Evolutionary conservation across 2,113 vertebrate species (phyloP), one percentile per base, ranked within the genome.

Genomic region (Dinomys branickii): DNA sequence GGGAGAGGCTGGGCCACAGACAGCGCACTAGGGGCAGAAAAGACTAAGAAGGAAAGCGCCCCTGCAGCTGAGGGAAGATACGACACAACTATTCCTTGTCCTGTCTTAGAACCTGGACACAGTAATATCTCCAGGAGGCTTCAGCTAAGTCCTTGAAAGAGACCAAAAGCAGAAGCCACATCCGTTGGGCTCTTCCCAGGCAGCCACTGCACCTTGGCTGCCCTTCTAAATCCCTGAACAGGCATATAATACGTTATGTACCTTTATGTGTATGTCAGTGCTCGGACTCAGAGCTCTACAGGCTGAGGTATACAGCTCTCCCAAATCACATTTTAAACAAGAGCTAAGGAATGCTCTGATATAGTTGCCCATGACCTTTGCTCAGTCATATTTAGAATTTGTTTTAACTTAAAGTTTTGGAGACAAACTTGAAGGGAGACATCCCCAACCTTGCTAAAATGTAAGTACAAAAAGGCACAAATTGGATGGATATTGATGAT

Each of bases 381-480:
- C 77, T 82, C 52, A 69, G 59, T 87, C 92, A 19, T 85, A 92
- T 94, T 93, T 97, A 58, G 94, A 95, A 96, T 69, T 92, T 96
- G 90, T 97, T 97, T 73, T 98, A 98, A 97, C 88, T 97, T 98
- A 98, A 98, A 98, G 98, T 98, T 99, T 47, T 98, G 98, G 98
- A 99, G 98, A 85, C 97, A 98, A 97, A 98, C 98, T 98, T 99
- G 98, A 99, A 98, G 97, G 98, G 98, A 98, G 98, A 98, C 98
- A 98, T 97, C 98, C 98, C 98, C 98, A 98, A 98, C 98, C 97
- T 98, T 98, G 98, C 94, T 99, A 96, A 98, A 98, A 98, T 99
- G 99, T 99, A 99, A 99, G 99, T 99, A 99, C 97, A 52, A 98
- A 98, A 99, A 99, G 98, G 98, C 99, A 98, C 12, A 93, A 85